Base-by-base conservation (phyloP, 2,888 invertebrate species). In the Pristionchus fissidentatus region DNA sequence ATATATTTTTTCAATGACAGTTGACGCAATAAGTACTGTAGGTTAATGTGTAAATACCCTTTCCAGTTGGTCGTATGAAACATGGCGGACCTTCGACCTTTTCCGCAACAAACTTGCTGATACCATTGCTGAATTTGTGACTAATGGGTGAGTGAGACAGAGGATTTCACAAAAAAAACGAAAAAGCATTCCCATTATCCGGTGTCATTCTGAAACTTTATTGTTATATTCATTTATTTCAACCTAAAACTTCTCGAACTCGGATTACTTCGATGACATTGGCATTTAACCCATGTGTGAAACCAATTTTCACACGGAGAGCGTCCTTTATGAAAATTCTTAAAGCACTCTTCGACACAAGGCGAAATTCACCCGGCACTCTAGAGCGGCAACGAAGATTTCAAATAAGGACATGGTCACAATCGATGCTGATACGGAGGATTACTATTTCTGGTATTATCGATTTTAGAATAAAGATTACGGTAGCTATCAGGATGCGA, bases 401-500 rank as follows among this genome's bases (percentile, higher is more conserved):
- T 10, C 77, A 1, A n/a, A 22, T 1, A 19, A 49, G 3, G 77
- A 52, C 1, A 2, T 52, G 15, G n/a, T 5, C 3, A 38, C 52
- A 19, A 19, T 77, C 4, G 77, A 77, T n/a, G 77, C 77, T 3
- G 77, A 77, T 26, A 77, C 77, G 0, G 29, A 26, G 3, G 49
- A 77, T 41, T 77, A 77, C 35, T 77, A 49, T 32, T 77, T 77
- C 52, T 77, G 77, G 77, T 77, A 19, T 15, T 5, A 73, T 38
- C 3, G 73, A 73, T 41, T n/a, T 13, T 7, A 41, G 22, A 26
- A 73, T 38, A 3, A 73, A 26, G 29, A 43, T 19, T 7, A 75
- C 13, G 4, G 5, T 22, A 35, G 3, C 35, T 26, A 22, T 5
- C 77, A 77, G 77, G 77, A 8, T 19, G 3, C 46, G 49, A 29